phyloP scores from a whole-genome alignment of 2,113 vertebrate genomes.

The Chelonoidis abingdonii region DNA sequence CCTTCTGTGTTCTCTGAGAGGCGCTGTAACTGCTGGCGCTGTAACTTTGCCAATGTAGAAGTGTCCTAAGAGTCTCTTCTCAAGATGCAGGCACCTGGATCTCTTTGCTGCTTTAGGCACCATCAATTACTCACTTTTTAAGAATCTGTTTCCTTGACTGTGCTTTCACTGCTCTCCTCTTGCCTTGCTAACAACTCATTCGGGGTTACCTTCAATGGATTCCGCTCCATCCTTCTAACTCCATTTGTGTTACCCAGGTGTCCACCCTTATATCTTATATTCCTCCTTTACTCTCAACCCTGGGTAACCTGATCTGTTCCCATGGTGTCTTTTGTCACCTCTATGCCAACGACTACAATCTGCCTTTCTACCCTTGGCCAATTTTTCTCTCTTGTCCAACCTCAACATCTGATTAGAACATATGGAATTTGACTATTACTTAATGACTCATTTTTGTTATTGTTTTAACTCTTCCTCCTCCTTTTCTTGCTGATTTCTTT shows the following conservation, averaged over 20 bases:
- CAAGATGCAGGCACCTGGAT: background rate
- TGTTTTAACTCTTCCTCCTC: background rate
- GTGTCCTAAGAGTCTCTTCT: background rate
- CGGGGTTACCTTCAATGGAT: background rate
- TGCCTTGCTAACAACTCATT: background rate
- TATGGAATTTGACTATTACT: background rate
- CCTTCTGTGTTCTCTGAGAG: too few relatives aligned
- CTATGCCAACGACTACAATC: background rate
- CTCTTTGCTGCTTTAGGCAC: background rate
- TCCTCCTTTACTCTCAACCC: background rate
- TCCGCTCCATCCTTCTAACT: too few relatives aligned
- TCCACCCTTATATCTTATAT: background rate
- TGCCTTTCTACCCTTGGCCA: background rate
- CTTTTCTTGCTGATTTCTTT: background rate
- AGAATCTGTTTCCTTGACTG: background rate
- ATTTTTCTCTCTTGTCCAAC: background rate
- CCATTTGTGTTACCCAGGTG: background rate
- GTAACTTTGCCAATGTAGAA: too few relatives aligned
- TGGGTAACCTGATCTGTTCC: background rate
- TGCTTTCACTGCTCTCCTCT: background rate
- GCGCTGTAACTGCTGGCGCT: too few relatives aligned
- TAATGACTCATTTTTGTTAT: background rate
- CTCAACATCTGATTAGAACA: background rate
- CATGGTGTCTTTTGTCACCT: background rate
- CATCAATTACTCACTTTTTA: background rate